A percentile compares a stretch with the other conserved stretches of the same genome.
phyloP scores from a whole-genome alignment of 1,140 invertebrate species.

The Eumeta japonica region DNA sequence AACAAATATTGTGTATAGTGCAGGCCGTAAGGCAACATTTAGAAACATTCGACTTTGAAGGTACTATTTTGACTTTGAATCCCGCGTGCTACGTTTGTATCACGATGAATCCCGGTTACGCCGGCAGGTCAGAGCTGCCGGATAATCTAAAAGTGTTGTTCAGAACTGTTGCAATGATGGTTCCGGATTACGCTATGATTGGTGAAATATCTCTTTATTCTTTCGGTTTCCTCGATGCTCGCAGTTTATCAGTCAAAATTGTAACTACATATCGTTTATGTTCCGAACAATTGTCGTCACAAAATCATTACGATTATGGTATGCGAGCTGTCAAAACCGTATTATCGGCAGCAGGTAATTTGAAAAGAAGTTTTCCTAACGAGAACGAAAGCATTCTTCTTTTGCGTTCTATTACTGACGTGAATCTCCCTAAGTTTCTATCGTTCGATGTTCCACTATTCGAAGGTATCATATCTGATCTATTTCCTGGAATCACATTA shows the following conservation, averaged over 20 bases:
- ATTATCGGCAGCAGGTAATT: conserved; percentile 77
- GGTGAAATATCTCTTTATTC: conserved; percentile 92
- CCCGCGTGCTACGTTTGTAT: conserved; percentile 88
- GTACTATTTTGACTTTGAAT: conserved; percentile 80
- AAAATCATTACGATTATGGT: conserved; percentile 93
- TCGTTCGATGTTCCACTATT: conserved; percentile 87
- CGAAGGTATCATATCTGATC: conserved; percentile 86
- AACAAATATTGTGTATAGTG: conserved; percentile 80
- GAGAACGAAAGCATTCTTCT: conserved; percentile 78
- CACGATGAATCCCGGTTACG: conserved; percentile 91
- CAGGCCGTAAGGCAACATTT: conserved; percentile 72
- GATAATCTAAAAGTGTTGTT: conserved; percentile 88
- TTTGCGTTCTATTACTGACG: conserved; percentile 83
- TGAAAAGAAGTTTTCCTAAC: conserved; percentile 80
- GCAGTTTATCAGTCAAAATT: conserved; percentile 84
- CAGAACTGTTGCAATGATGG: conserved; percentile 90
- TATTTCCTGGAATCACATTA: conserved; percentile 80
- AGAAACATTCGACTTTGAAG: conserved; percentile 83
- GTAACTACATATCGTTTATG: conserved; percentile 89
- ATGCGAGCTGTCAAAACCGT: conserved; percentile 79
- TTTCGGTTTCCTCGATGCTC: conserved; percentile 89
- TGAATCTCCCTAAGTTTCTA: conserved; percentile 92
- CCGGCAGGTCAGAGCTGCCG: conserved; percentile 79
- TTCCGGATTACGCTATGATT: conserved; percentile 88
- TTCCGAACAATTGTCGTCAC: conserved; percentile 88